Evolutionary conservation across 2,888 invertebrate species (phyloP).

Genomic region (Proisotoma minuta): DNA sequence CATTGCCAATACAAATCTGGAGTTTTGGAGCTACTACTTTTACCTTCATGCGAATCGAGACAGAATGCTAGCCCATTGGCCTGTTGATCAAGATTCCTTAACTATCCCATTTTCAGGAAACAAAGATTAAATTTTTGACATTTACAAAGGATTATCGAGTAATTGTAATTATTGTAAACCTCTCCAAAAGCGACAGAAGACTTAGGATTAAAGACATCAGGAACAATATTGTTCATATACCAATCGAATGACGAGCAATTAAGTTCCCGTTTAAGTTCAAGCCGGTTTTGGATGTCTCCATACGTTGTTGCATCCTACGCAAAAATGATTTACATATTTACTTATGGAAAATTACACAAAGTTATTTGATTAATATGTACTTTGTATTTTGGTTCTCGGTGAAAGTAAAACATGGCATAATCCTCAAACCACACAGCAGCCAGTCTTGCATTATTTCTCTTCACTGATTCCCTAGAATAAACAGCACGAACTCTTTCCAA

Average conservation of each 20-base stretch:
- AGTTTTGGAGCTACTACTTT: background rate
- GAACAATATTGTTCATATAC: constrained; percentile 5
- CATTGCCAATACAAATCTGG: constrained; percentile 4
- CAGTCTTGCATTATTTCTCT: constrained; percentile 14
- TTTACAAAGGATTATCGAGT: too few species aligned
- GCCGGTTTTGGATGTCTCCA: constrained; percentile 12
- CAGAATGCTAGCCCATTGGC: too few species aligned
- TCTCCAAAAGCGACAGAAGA: constrained; percentile 10
- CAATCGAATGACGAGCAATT: constrained; percentile 16
- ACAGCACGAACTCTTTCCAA: background rate
- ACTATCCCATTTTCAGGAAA: too few species aligned
- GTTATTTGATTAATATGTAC: background rate
- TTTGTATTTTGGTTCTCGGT: background rate
- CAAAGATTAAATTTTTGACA: constrained; percentile 11
- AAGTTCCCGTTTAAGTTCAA: background rate
- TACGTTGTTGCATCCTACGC: background rate
- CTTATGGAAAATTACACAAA: background rate
- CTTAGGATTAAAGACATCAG: constrained; percentile 9
- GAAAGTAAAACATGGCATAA: constrained; percentile 11
- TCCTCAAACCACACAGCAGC: constrained; percentile 19
- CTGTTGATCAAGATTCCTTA: too few species aligned
- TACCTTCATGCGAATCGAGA: constrained; percentile 18
- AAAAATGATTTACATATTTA: background rate
- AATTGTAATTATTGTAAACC: too few species aligned
- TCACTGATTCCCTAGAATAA: background rate